These are phyloP conservation scores for Anoplophora glabripennis DNA, from an alignment of 1,140 invertebrate genomes.

Conservation along the genomic window DNA sequence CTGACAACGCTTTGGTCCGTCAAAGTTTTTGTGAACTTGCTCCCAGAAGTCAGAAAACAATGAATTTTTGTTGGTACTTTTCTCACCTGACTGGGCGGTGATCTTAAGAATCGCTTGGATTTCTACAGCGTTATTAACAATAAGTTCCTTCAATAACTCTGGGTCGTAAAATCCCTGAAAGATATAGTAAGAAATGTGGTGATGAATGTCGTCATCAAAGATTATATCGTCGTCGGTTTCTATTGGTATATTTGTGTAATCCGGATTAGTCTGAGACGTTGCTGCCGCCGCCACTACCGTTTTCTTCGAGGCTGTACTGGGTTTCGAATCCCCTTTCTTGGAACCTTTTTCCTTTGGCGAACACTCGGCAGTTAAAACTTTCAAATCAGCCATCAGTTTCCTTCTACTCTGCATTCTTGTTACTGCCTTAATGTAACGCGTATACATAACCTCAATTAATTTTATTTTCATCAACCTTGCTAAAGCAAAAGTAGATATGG, in stretches of 20 bases:
- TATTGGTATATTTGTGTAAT: conserved; percentile 5
- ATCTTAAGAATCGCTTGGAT: conserved; percentile 18
- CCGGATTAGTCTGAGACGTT: conserved; percentile 6
- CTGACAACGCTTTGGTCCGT: conserved; percentile 2
- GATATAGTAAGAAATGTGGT: conserved; percentile 24
- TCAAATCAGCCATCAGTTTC: conserved; percentile 13
- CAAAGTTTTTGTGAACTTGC: conserved; percentile 10
- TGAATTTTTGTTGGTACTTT: not conserved
- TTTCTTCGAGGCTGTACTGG: not conserved
- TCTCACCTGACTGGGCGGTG: not conserved
- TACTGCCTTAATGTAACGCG: conserved; percentile 14
- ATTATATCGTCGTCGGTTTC: conserved; percentile 8
- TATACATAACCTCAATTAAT: conserved; percentile 24
- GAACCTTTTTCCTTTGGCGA: conserved; percentile 9
- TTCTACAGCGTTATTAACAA: conserved; percentile 3
- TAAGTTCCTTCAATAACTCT: conserved; percentile 12
- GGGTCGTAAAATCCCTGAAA: conserved; percentile 19
- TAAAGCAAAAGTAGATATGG: not conserved
- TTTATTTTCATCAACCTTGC: conserved; percentile 24
- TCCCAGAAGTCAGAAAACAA: conserved; percentile 11
- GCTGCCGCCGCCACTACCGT: too few relatives aligned
- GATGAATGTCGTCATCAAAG: conserved; percentile 26
- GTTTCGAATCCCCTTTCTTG: not conserved
- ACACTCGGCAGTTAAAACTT: conserved; percentile 18
- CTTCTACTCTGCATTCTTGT: conserved; percentile 14